Base-by-base conservation (phyloP, 1,140 invertebrate genomes). In the Octopus bimaculoides region DNA sequence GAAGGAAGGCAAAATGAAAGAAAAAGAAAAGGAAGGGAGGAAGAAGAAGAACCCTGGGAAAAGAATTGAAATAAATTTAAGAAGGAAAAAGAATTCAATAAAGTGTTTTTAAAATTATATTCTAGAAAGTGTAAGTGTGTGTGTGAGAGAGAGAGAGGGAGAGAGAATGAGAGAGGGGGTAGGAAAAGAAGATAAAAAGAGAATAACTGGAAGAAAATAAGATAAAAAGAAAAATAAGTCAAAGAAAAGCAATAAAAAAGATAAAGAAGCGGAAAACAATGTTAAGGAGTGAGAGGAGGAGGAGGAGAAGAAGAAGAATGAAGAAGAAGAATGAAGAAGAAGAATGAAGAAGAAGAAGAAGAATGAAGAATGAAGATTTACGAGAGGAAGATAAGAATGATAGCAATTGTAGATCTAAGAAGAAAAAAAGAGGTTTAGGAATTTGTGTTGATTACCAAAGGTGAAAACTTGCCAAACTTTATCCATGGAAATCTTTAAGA, bases 11-110 rank as follows among this genome's bases (percentile, higher is more conserved):
- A 17, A 9, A 20, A 5, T 17, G 55, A 52, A 17, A 5, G 56
- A 80, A 20, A 76, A 54, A 56, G 79, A 77, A 54, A 77, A 55
- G n/a, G 55, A 77, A 54, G 61, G 75, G n/a, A 52, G 41, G 53
- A 52, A 55, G 56, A 66, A 56, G 77, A 71, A 80, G 53, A 81
- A 17, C 52, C 0, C 74, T 5, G 17, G 17, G n/a, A 4, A 52
- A 53, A 14, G 10, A 12, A 26, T 20, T 12, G 7, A 12, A 14
- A 41, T 8, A 41, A 52, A 10, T 6, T 7, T 12, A 52, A 69
- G 52, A 79, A 10, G 4, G 10, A 79, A n/a, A 52, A 26, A 41
- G 12, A 74, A 52, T 41, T 41, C 26, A 41, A 41, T 41, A 41
- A 41, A 41, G 26, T 41, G 26, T 41, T 41, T 41, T 41, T 41